Evolutionary conservation across 2,888 invertebrate species (phyloP), one percentile per base, ranked within the genome.

Genomic region (Sepioteuthis lessoniana): DNA sequence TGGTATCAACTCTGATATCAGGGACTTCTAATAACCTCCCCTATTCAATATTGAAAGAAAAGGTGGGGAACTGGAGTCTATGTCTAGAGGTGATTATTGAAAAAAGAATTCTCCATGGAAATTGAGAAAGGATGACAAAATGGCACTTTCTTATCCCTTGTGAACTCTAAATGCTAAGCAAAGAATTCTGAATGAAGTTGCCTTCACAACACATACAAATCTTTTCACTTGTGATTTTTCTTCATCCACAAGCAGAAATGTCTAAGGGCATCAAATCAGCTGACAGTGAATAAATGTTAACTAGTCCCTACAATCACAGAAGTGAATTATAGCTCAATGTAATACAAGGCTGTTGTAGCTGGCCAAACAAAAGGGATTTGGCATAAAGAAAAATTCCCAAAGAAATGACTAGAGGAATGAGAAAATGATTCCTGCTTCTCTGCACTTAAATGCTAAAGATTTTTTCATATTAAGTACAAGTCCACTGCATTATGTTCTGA

Each of bases 71-170:
- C n/a, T 76, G n/a, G n/a, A 76, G 76, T 76, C 76, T n/a, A 76
- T n/a, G 35, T 76, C 76, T 76, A n/a, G n/a, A 76, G 76, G 76
- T 76, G 76, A 76, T 76, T 76, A 76, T 76, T 76, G 76, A 76
- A 76, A 76, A 76, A 76, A 76, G 76, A 76, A 76, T 76, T 35
- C 76, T 76, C 76, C n/a, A 76, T 76, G 76, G 76, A 76, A 76
- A 76, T 35, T n/a, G 76, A 16, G 76, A 16, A 76, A 76, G 13
- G n/a, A 76, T n/a, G 76, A 76, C 76, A 76, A 76, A 76, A 76
- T 76, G 76, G 76, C 76, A 76, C 76, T 76, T 76, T n/a, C 76
- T 76, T n/a, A n/a, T 76, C 76, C 76, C 76, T 76, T 76, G n/a
- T n/a, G 76, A 76, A 76, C 76, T 76, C 35, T n/a, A n/a, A 35